Base-by-base conservation (phyloP, 2,797 vertebrate genomes). In the Pyrrhura leucotis region DNA sequence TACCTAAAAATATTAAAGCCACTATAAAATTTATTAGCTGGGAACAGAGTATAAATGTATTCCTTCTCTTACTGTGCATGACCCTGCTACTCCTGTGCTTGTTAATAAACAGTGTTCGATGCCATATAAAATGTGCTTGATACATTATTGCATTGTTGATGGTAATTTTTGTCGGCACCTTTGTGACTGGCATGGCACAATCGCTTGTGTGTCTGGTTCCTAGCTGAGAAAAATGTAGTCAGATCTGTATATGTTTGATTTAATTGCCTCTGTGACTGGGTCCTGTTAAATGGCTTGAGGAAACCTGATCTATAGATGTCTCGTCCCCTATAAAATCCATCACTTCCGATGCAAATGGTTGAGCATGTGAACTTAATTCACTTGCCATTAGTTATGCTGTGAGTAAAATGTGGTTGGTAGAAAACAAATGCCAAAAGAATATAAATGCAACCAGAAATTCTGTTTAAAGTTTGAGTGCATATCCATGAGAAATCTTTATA, bases 11-110 rank as follows among this genome's bases (percentile, higher is more conserved):
- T 90, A 82, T 90, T 93, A 87, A 91, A 90, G 71, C 71, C 47
- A 21, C 86, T 85, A 79, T 95, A 92, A 97, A 96, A 94, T 96
- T 95, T 96, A 95, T 91, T 95, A 76, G 62, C 88, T 94, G 90
- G 58, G 66, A 97, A 79, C 54, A 76, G 59, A 90, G 65, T 58
- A 90, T 48, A 87, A 94, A 94, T 71, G 56, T 90, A 77, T 87
- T 92, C 65, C 82, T 95, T 90, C 80, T 89, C 71, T 93, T 71
- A 48, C 67, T 66, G 28, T 15, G 21, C 61, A 45, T 77, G 90
- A 90, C 88, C 85, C 68, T 26, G 22, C 56, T 89, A 85, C 63
- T 91, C 37, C 61, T 1, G 0, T 48, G 42, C 77, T 92, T 90
- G 63, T 93, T 90, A 93, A 93, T 93, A 95, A 95, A 86, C 67